Conservation (phyloP, 2,888 invertebrate genomes). For the Lasioglossum morio region DNA sequence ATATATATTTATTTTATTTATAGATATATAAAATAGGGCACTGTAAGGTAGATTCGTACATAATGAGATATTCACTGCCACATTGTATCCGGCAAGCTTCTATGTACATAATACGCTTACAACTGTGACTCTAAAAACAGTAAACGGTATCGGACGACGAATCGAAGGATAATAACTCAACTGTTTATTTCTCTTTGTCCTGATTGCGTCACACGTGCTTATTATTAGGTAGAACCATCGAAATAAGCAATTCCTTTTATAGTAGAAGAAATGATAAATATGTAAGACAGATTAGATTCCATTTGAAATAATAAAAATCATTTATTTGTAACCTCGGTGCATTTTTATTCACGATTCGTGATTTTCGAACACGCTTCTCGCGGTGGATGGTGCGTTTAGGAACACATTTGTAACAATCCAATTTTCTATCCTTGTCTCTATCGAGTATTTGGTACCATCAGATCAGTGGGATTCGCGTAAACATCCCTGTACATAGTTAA, state of each 20-base stretch:
- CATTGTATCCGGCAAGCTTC: conserved; percentile 19
- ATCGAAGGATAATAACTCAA: conserved; percentile 7
- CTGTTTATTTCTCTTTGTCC: conserved; percentile 12
- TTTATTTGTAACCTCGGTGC: neutral
- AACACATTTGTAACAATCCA: conserved; percentile 40
- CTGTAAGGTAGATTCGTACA: conserved; percentile 19
- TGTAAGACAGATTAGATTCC: neutral
- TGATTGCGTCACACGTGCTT: neutral
- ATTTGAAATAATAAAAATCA: conserved; percentile 32
- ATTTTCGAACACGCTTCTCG: conserved; percentile 36
- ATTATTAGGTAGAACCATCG: neutral
- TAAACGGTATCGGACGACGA: conserved; percentile 26
- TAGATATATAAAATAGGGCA: conserved; percentile 36
- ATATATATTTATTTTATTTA: conserved; percentile 59
- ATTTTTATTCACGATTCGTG: neutral
- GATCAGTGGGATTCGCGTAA: conserved; percentile 26
- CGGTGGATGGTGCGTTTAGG: conserved; percentile 36
- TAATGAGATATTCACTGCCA: conserved; percentile 26
- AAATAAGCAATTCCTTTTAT: conserved; percentile 15
- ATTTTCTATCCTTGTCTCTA: conserved; percentile 40
- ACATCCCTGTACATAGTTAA: neutral
- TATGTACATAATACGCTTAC: conserved; percentile 37
- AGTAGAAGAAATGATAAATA: conserved; percentile 4
- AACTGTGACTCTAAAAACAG: conserved; percentile 14
- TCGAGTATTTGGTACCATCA: neutral